Conservation (phyloP, 2,113 vertebrate genomes). For the Pantherophis guttatus region DNA sequence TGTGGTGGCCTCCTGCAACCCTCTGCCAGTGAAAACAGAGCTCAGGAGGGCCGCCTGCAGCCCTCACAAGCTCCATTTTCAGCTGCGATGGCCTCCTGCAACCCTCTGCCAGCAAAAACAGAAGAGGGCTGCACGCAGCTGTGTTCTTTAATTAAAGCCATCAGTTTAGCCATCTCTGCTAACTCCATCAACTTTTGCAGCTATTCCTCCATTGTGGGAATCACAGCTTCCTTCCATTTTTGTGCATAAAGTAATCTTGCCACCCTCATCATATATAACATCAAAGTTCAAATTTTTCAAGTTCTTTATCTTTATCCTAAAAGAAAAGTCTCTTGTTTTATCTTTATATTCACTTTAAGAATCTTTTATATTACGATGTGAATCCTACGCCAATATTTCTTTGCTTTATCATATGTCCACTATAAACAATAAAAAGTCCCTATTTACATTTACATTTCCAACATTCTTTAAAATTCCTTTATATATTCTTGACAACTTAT, state of each 20-base stretch:
- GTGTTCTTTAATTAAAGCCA: no score
- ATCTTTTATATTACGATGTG: not conserved
- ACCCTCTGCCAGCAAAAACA: no score
- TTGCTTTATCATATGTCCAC: not conserved
- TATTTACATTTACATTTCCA: not conserved
- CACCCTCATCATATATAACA: not conserved
- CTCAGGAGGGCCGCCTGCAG: no score
- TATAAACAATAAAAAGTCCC: not conserved
- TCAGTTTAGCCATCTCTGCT: no score
- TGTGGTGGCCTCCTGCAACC: no score
- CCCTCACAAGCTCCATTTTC: no score
- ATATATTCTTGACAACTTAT: not conserved
- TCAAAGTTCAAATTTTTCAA: not conserved
- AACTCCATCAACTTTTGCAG: no score
- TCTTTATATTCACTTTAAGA: not conserved
- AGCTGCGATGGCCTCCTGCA: no score
- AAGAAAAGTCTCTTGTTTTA: not conserved
- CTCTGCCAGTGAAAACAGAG: no score
- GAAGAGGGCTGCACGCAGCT: no score
- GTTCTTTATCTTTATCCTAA: not conserved
- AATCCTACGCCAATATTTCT: not conserved
- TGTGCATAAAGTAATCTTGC: not conserved
- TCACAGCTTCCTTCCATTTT: not conserved
- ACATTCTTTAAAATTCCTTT: not conserved
- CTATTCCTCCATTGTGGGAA: no score